Evolutionary conservation across 2,797 vertebrate genomes (phyloP).

Genomic region (Hypotaenidia philippensis): DNA sequence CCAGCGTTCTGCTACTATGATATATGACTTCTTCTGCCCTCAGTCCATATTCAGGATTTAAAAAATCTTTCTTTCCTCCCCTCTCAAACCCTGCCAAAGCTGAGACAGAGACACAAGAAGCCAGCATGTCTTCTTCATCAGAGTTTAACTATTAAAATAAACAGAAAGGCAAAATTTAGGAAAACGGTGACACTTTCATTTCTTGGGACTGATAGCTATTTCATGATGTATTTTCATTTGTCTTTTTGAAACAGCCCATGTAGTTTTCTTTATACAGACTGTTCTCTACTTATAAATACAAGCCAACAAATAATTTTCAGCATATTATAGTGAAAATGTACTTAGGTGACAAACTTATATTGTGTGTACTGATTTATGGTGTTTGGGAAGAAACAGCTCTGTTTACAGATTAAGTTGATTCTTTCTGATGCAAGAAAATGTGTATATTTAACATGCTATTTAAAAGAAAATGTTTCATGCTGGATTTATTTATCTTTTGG

Average conservation of each 20-base stretch:
- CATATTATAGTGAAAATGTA: not conserved
- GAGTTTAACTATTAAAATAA: conserved; percentile 11
- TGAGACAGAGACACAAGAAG: not conserved
- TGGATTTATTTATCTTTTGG: not conserved
- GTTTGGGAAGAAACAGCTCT: not conserved
- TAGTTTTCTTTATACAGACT: not conserved
- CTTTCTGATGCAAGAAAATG: not conserved
- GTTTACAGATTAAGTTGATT: not conserved
- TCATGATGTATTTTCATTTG: not conserved
- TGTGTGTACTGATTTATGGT: not conserved
- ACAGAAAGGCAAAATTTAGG: not conserved
- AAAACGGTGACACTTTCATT: not conserved
- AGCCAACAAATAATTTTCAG: not conserved
- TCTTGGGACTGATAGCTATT: not conserved
- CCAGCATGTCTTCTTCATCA: not conserved
- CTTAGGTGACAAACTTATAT: not conserved
- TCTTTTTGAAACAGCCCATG: not conserved
- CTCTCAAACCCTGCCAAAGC: not conserved
- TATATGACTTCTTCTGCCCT: conserved; percentile 7
- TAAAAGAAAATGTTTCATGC: not conserved
- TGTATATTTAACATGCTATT: not conserved
- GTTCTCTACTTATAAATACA: not conserved
- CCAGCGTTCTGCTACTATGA: not conserved
- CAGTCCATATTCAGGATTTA: not conserved
- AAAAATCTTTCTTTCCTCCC: not conserved